Base-by-base conservation (phyloP, 2,797 vertebrate species). In the Epinephelus awoara region DNA sequence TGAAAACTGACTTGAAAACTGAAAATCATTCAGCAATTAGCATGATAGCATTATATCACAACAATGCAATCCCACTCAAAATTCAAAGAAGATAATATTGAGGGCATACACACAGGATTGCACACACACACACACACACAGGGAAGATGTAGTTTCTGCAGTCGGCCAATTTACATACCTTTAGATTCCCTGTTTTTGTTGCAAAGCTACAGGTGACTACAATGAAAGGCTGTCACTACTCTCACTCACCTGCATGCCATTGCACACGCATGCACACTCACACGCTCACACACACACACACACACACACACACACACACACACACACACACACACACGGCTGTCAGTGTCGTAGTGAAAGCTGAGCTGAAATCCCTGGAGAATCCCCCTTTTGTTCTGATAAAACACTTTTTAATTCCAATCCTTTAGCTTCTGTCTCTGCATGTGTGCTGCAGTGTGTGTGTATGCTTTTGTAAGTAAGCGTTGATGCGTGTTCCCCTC, bases 401-500 rank as follows among this genome's bases (percentile, higher is more conserved):
- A 67, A 85, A 73, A 77, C 65, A 49, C 56, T 62, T 83, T 87
- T 79, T 77, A 82, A 85, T 85, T 85, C 63, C 49, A 52, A 10
- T 63, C 77, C 66, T 78, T 73, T 42, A 73, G 69, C 57, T 65
- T 50, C 47, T n/a, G 29, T 73, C 1, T 69, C 14, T 65, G 44
- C 59, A 13, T 13, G 21, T 40, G 8, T 56, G 71, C 10, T 0
- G 5, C 27, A 18, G 0, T 47, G 54, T 19, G 42, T 27, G 40
- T 51, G 51, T 66, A n/a, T 23, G 15, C 27, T 57, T 63, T 49
- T 80, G 78, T 72, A 72, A 61, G 64, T 11, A 64, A 47, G 73
- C 21, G 13, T 0, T 7, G 47, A 46, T 58, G 79, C 21, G 1
- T 66, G 63, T 72, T 77, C 66, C 49, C 44, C 6, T 62, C 55